Evolutionary conservation across 2,888 invertebrate genomes (phyloP).

Genomic region (Arctia plantaginis): DNA sequence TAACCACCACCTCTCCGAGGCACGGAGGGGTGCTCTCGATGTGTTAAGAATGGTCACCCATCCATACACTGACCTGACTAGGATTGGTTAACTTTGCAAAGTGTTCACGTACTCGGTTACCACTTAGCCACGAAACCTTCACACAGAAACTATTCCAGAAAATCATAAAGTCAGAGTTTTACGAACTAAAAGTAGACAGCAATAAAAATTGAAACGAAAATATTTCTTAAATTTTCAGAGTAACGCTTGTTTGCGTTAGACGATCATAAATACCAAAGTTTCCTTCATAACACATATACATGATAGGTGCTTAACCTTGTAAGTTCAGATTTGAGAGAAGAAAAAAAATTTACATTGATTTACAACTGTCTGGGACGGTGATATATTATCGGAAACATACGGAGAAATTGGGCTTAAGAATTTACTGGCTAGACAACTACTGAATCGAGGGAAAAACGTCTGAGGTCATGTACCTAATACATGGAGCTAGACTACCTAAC

Average conservation of each 20-base stretch:
- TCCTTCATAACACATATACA: constrained; percentile 31
- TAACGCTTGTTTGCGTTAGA: constrained; percentile 21
- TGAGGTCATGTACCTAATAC: not conserved
- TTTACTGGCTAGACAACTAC: not conserved
- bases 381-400: not conserved
- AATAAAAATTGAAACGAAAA: not conserved
- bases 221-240: constrained; percentile 6
- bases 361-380: constrained; percentile 25
- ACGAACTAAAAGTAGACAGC: not conserved
- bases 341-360: constrained; percentile 20
- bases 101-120: too few species aligned
- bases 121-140: too few species aligned
- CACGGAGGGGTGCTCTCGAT: too few species aligned
- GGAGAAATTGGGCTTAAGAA: not conserved
- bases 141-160: not conserved
- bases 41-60: too few species aligned
- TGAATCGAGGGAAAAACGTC: not conserved
- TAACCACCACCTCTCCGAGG: too few species aligned
- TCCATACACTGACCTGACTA: too few species aligned
- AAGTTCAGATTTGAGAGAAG: constrained; percentile 23
- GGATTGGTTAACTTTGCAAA: too few species aligned
- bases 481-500: not conserved
- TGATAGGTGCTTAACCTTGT: constrained; percentile 32
- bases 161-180: not conserved
- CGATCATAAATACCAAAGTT: constrained; percentile 37